These are phyloP conservation scores for Pogonocichla stellata DNA, from an alignment of 2,113 vertebrate species.

Conservation along the genomic window DNA sequence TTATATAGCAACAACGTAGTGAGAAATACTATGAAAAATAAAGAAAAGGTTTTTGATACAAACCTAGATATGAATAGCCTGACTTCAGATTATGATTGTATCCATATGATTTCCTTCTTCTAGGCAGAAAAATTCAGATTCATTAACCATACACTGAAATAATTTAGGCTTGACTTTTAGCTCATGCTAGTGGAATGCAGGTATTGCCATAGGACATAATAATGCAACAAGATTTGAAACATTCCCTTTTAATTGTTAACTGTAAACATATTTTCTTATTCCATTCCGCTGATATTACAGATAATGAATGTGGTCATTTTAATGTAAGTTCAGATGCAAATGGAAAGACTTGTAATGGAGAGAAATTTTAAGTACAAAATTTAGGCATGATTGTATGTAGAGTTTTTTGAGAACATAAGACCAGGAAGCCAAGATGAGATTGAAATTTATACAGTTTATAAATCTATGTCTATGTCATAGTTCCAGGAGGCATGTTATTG, in stretches of 20 bases:
- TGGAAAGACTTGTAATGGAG: neutral
- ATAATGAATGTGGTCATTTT: neutral
- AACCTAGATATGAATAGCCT: neutral
- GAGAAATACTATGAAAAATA: neutral
- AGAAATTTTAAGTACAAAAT: neutral
- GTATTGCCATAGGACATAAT: neutral
- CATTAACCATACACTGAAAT: neutral
- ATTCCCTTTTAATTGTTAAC: neutral
- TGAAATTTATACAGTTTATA: neutral
- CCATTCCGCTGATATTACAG: neutral
- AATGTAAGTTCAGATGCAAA: neutral
- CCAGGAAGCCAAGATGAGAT: neutral
- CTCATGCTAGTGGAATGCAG: neutral
- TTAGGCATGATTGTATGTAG: neutral
- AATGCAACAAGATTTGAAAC: neutral
- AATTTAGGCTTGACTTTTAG: neutral
- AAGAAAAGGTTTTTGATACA: neutral
- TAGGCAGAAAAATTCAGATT: neutral
- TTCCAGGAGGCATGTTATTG: neutral
- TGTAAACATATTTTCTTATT: neutral
- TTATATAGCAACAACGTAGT: slow-evolving; percentile 9
- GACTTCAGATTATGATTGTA: neutral
- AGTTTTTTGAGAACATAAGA: neutral
- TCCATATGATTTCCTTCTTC: neutral
- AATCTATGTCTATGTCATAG: neutral